A percentile compares a stretch with the other conserved stretches of the same genome.
Conservation (phyloP, 64 coral and sea anemone genomes). For the Stichodactyla helianthus region DNA sequence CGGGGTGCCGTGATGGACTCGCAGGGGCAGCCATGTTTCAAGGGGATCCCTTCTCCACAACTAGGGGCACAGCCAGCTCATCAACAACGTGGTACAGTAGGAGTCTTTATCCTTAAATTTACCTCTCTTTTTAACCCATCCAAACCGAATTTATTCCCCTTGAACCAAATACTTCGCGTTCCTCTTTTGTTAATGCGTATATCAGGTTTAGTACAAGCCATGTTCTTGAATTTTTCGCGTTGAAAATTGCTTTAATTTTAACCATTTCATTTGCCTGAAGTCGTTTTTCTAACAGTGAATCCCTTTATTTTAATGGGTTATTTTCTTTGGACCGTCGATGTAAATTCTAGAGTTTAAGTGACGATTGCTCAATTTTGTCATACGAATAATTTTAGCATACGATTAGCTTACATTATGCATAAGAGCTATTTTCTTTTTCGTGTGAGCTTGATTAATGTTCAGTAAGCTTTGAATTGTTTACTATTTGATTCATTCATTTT, state of each 20-base stretch:
- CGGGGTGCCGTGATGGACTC: slow-evolving; percentile 69
- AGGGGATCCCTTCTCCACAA: slow-evolving; percentile 46
- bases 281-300: too few relatives aligned
- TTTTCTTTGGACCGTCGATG: neutral
- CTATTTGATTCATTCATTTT: too few relatives aligned
- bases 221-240: neutral
- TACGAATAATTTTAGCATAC: neutral
- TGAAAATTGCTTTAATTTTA: neutral
- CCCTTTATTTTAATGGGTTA: neutral
- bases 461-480: too few relatives aligned
- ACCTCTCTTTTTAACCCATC: neutral
- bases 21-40: slow-evolving; percentile 62
- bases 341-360: neutral
- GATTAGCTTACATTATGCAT: too few relatives aligned
- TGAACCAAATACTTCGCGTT: neutral
- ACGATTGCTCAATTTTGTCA: neutral
- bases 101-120: neutral
- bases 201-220: neutral
- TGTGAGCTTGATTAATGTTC: too few relatives aligned
- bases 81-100: slow-evolving; percentile 19
- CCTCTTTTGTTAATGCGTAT: neutral
- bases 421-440: too few relatives aligned
- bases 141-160: neutral
- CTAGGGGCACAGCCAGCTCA: slow-evolving; percentile 35
- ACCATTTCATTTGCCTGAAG: neutral